phyloP scores from a whole-genome alignment of 1,140 invertebrate genomes.

The Magallana ariakensis region DNA sequence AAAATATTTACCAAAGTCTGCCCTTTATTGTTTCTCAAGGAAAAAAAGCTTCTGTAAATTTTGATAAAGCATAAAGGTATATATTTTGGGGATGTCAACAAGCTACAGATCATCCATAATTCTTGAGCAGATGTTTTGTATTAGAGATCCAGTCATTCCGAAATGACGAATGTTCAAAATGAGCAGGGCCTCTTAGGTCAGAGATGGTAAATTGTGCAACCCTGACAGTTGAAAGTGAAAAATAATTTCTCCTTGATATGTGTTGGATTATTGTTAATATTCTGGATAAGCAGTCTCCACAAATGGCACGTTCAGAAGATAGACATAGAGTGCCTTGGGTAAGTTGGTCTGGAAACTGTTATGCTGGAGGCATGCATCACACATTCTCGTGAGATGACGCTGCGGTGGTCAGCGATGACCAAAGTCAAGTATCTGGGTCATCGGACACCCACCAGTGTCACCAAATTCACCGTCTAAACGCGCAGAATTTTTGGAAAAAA shows the following conservation, averaged over 20 bases:
- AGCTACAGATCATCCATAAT: neutral
- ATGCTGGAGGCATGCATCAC: neutral
- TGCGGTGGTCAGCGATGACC: conserved; percentile 14
- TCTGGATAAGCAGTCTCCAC: conserved; percentile 13
- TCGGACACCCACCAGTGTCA: neutral
- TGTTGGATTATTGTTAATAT: conserved; percentile 9
- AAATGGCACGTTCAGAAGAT: neutral
- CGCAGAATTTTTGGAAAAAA: neutral
- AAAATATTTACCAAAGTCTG: conserved; percentile 3
- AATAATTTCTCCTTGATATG: conserved; percentile 25
- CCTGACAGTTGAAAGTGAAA: conserved; percentile 24
- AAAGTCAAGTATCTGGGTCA: neutral
- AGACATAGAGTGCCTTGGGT: conserved; percentile 20
- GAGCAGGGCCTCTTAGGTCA: conserved; percentile 13
- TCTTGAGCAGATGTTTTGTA: conserved; percentile 13
- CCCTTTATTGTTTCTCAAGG: conserved; percentile 1
- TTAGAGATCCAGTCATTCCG: neutral
- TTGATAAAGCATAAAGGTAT: neutral
- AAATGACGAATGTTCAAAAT: conserved; percentile 29
- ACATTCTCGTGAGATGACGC: conserved; percentile 8
- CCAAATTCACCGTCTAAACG: neutral
- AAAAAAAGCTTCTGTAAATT: neutral
- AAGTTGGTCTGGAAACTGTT: conserved; percentile 18
- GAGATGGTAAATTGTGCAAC: conserved; percentile 22
- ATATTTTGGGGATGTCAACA: neutral